These are phyloP conservation scores for Rhysida immarginata DNA, from an alignment of 1,140 invertebrate genomes.

Conservation along the genomic window DNA sequence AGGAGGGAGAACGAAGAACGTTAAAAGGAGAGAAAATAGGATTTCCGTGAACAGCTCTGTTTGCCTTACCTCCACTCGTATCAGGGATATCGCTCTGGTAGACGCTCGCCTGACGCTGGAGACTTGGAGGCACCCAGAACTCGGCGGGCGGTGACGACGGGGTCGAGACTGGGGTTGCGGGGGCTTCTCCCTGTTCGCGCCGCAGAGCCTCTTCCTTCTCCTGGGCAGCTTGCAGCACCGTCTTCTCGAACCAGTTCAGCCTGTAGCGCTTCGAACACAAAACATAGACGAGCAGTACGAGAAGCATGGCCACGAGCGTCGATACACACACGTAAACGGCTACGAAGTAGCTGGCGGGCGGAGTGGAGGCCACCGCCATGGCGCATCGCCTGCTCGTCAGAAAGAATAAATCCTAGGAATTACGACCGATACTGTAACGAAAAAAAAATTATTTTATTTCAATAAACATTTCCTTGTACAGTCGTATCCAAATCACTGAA, in stretches of 20 bases:
- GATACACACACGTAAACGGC: slow-evolving; percentile 17
- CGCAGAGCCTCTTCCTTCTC: slow-evolving; percentile 14
- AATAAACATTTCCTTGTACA: no score
- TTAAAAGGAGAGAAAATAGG: no score
- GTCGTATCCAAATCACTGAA: no score
- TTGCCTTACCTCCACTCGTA: not conserved
- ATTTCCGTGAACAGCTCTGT: no score
- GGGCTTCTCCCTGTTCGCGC: slow-evolving; percentile 14
- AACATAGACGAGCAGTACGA: slow-evolving; percentile 16
- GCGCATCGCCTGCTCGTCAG: no score
- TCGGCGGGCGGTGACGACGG: not conserved
- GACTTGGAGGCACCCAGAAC: slow-evolving; percentile 18
- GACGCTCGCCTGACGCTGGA: slow-evolving; percentile 13
- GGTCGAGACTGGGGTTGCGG: slow-evolving; percentile 7
- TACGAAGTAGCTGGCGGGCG: slow-evolving; percentile 13
- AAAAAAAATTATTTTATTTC: no score
- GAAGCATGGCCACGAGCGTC: slow-evolving; percentile 12
- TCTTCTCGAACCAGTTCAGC: slow-evolving; percentile 22
- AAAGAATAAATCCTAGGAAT: no score
- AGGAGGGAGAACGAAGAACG: no score
- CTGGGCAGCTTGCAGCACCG: slow-evolving; percentile 15
- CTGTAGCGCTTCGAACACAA: slow-evolving; percentile 19
- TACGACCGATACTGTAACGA: no score
- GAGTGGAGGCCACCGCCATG: not conserved
- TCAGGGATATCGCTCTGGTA: slow-evolving; percentile 8